These are phyloP conservation scores for Brachirus orientalis DNA, from an alignment of 2,113 vertebrate genomes.

Conservation along the genomic window DNA sequence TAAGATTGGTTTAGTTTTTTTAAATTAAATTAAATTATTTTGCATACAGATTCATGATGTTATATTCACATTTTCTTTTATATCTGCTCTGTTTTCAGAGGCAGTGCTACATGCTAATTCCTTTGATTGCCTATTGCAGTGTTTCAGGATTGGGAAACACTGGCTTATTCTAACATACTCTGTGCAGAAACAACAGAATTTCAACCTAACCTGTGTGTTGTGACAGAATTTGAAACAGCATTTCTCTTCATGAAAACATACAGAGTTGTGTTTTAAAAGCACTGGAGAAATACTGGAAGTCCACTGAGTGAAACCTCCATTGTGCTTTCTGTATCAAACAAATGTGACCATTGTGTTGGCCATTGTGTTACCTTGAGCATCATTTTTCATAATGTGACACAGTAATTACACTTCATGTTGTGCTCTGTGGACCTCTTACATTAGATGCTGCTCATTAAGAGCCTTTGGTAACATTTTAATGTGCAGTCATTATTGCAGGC, in stretches of 20 bases:
- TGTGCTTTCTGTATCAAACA: no score
- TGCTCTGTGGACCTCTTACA: conserved; percentile 57
- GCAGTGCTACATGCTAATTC: not conserved
- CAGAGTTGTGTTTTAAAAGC: conserved; percentile 22
- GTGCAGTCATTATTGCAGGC: conserved; percentile 67
- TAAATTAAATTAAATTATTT: no score
- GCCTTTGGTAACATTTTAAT: conserved; percentile 64
- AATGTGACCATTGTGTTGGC: conserved; percentile 20
- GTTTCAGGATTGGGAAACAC: no score
- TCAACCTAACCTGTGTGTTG: no score
- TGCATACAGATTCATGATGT: no score
- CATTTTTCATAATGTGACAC: conserved; percentile 47
- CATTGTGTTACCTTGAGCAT: conserved; percentile 35
- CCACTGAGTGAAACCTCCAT: no score
- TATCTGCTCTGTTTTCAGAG: no score
- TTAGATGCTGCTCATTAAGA: conserved; percentile 61
- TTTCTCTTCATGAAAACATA: conserved; percentile 15
- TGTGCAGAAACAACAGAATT: no score
- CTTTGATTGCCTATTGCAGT: no score
- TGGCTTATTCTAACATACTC: no score
- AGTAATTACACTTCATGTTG: conserved; percentile 64
- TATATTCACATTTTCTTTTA: no score
- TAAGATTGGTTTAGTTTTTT: no score
- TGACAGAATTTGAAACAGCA: not conserved
- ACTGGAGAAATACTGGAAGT: conserved; percentile 19